Base-by-base conservation (phyloP, 1,140 invertebrate genomes). In the Sminthurides bifidus region DNA sequence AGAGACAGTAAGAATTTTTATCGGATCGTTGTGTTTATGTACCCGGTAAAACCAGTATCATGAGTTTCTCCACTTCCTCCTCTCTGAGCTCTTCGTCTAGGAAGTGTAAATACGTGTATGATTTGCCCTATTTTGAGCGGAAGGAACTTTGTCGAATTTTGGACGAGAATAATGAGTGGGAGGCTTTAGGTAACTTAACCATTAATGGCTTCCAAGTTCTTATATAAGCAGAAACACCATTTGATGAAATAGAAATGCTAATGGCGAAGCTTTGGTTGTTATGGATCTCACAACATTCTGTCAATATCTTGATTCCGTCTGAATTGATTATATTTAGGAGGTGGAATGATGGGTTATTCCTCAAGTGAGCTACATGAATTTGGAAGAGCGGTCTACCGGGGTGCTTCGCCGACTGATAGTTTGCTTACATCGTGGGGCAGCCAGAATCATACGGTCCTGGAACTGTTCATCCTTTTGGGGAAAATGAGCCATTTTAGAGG, bases 101-200 rank as follows among this genome's bases (percentile, higher is more conserved):
- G n/a, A n/a, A n/a, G n/a, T n/a, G n/a, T 5, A 71, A 71, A 60
- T 85, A 82, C 69, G 76, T 87, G 65, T 84, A 87, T 65, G 72
- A 87, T 38, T 68, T 91, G 49, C 85, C 86, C 6, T 81, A 78
- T 66, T 65, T 72, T 21, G 76, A 80, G 64, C 75, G 81, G 53
- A 76, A 75, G 52, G 75, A 82, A 65, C 67, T 92, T 19, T 88
- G 84, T 67, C 73, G 78, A 66, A 77, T 87, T 64, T 71, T 92
- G 38, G 87, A 92, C 70, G 72, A 80, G 43, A 79, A 85, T 66
- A 76, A 85, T 57, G 76, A 79, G 64, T 92, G 87, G 87, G 79
- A 82, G 67, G 78, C 82, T 65, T 69, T 92, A 59, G 82, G 81
- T 63, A 66, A 59, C 45, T 54, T 55, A 17, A 29, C 21, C n/a